A percentile compares a stretch with the other conserved stretches of the same genome.
phyloP scores from a whole-genome alignment of 2,888 invertebrate genomes.

The Tridacna crocea region DNA sequence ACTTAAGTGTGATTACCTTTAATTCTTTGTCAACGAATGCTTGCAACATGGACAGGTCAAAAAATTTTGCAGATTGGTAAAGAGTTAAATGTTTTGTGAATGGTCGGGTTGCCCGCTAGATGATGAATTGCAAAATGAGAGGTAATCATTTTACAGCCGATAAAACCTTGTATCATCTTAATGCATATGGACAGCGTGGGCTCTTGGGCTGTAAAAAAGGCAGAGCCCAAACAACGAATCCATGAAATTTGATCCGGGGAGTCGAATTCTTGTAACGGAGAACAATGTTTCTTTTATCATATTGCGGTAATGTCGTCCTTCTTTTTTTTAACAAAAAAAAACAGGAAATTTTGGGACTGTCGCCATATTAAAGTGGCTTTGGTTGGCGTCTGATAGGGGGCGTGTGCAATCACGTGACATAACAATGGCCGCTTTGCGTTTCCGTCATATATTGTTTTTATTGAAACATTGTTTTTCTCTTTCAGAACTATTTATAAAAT shows the following conservation, averaged over 20 bases:
- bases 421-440: constrained; percentile 14
- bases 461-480: background rate
- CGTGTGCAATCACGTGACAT: constrained; percentile 24
- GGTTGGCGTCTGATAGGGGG: constrained; percentile 20
- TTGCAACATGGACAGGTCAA: background rate
- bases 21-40: background rate
- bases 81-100: constrained; percentile 27
- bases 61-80: too few relatives aligned
- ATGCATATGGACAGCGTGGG: background rate
- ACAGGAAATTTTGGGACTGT: constrained; percentile 13
- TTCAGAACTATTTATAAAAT: too few relatives aligned
- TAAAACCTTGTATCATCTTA: constrained; percentile 8
- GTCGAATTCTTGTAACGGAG: constrained; percentile 22
- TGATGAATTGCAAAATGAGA: constrained; percentile 46
- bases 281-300: constrained; percentile 25
- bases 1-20: too few relatives aligned
- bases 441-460: background rate
- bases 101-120: constrained; percentile 20
- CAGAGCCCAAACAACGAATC: background rate
- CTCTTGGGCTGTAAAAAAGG: background rate
- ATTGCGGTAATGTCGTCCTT: constrained; percentile 14
- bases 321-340: background rate
- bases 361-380: constrained; percentile 12
- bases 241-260: constrained; percentile 1
- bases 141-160: constrained; percentile 34